Evolutionary conservation across 2,113 vertebrate species (phyloP), one percentile per base, ranked within the genome.

Genomic region (Lasiurus cinereus): DNA sequence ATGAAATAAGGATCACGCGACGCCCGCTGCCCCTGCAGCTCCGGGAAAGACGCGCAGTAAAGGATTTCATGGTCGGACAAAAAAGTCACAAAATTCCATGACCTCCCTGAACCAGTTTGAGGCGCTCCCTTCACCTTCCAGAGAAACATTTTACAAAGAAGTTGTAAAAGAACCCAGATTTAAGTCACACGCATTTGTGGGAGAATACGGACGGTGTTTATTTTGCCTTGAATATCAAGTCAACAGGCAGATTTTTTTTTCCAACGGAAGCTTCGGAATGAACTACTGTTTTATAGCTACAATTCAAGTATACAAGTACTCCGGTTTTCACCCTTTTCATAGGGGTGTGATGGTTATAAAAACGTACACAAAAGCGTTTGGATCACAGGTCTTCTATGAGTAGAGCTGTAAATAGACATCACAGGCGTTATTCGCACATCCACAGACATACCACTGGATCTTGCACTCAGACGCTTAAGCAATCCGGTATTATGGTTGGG

Each of bases 21-120:
- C 4, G 19, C 33, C 52, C 24, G 1, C 85, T 14, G 29, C 54
- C 36, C 88, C 43, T 72, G 90, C 22, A 27, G 64, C 73, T 73
- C 46, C 16, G 72, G 54, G 31, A 21, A 74, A 88, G 50, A 69
- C 69, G 56, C 0, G 0, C 82, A 86, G 88, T 39, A 92, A 89
- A 94, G 84, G 78, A 50, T 88, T 73, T 96, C 69, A 79, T 74
- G 31, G n/a, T 85, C 43, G 3, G 46, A 94, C 52, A 62, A 56
- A 76, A 90, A 90, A 93, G 48, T 93, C 90, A 93, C 85, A 33
- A 94, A 88, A 91, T 89, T 90, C 93, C 64, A 39, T 96, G 67
- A 88, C 62, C 83, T 86, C 18, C 56, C 56, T 94, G 39, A 54
- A 62, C 18, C 73, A 88, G 36, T 66, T 9, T 43, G 56, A 79